Base-by-base conservation (phyloP, 2,797 vertebrate species). In the Sciaenops ocellatus region DNA sequence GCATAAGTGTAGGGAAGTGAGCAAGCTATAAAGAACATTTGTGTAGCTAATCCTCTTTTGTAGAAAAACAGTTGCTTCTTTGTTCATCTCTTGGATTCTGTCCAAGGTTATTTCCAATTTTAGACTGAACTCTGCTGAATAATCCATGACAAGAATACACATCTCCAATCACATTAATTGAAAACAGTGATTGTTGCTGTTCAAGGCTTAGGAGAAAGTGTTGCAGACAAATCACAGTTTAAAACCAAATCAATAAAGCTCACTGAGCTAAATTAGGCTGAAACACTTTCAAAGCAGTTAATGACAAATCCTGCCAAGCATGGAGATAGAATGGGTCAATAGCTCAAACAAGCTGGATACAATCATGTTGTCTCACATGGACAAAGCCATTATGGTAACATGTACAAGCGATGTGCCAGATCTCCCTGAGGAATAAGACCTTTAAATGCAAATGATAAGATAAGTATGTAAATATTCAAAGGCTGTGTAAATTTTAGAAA, bases 161-260 rank as follows among this genome's bases (percentile, higher is more conserved):
- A 84, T 86, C 90, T 90, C 69, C 71, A 62, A 76, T 92, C 89
- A 80, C 89, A 92, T 94, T 90, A 91, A 93, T 92, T 91, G 89
- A 91, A 93, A 93, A 90, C 84, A 77, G 84, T 74, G 90, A 89
- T 92, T 87, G 87, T 84, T 87, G 87, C 85, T 89, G 88, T 90
- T 90, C 73, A 12, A 64, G 73, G 82, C 69, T 91, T 87, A 90
- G 87, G 50, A 79, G 75, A 87, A 88, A 91, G 82, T 79, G 88
- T 84, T 90, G 62, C 78, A 85, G 90, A 93, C 91, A 93, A 92
- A 93, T 94, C 91, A 65, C 91, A 87, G 88, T 94, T 95, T 93
- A 93, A 93, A 93, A 87, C 86, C 76, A 82, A 92, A 95, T 95
- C 94, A 87, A 94, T 95, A 87, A 83, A 85, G 86, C 89, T 89